Percentiles rank a stretch among this genome's conserved stretches.
phyloP scores from a whole-genome alignment of 37 sponge, comb jelly and placozoan genomes.

The Halichondria panicea region DNA sequence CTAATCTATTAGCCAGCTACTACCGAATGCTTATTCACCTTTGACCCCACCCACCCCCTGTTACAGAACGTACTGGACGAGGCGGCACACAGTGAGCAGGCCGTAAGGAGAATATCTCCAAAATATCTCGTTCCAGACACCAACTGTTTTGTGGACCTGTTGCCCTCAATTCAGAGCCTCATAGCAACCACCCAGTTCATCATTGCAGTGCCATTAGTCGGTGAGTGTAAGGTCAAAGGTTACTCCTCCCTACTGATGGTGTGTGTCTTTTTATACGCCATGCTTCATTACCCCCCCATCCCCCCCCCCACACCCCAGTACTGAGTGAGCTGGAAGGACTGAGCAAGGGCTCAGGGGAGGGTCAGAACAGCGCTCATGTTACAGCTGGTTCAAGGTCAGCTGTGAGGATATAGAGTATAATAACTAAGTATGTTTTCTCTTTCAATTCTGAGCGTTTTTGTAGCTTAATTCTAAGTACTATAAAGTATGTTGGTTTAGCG shows the following conservation, averaged over 20 bases:
- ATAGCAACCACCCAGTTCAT: slow-evolving; percentile 45
- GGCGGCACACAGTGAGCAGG: slow-evolving; percentile 10
- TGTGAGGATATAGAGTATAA: not conserved
- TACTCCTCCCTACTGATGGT: not conserved
- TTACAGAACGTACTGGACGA: slow-evolving; percentile 43
- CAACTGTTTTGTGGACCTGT: slow-evolving; percentile 80
- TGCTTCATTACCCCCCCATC: not conserved
- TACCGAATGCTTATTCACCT: not conserved
- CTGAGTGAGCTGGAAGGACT: slow-evolving; percentile 74
- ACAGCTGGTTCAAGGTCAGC: slow-evolving; percentile 48
- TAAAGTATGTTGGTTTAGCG: no score
- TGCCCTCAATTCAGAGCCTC: slow-evolving; percentile 41
- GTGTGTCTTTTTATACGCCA: not conserved
- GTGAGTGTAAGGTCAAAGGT: slow-evolving; percentile 17
- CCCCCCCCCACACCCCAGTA: slow-evolving; percentile 27
- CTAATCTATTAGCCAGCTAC: not conserved
- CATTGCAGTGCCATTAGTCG: slow-evolving; percentile 70
- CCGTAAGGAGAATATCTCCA: slow-evolving; percentile 40
- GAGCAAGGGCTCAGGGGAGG: slow-evolving; percentile 38
- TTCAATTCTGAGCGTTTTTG: no score
- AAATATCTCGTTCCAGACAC: slow-evolving; percentile 85
- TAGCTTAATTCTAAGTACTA: no score
- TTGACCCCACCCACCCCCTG: not conserved
- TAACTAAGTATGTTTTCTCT: not conserved
- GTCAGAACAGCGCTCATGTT: slow-evolving; percentile 4